These are phyloP conservation scores for Orthonyx spaldingii DNA, from an alignment of 2,113 vertebrate genomes.

Conservation along the genomic window DNA sequence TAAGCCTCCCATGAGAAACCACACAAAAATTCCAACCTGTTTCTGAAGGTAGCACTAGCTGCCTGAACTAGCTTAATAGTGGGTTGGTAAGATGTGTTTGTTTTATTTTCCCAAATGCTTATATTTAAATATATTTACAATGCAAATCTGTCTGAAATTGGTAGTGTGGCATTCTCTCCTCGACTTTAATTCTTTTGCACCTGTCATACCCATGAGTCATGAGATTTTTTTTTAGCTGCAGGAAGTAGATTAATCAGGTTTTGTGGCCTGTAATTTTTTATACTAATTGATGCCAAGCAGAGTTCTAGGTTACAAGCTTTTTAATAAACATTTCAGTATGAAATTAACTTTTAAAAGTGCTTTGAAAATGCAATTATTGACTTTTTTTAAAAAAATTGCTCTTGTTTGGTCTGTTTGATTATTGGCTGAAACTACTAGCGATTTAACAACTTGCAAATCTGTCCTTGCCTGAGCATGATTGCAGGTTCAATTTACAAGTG, in stretches of 20 bases:
- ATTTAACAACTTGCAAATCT: constrained; percentile 42
- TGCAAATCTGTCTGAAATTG: constrained; percentile 6
- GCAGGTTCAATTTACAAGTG: constrained; percentile 47
- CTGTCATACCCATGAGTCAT: constrained; percentile 16
- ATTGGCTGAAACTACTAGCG: constrained; percentile 28
- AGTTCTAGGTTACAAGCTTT: not conserved
- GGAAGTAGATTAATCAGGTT: constrained; percentile 21
- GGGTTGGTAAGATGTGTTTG: not conserved
- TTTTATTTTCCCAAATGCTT: not conserved
- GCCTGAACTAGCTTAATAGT: not conserved
- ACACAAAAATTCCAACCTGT: not conserved
- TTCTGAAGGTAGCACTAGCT: not conserved
- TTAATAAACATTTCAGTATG: not conserved
- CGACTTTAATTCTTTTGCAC: not conserved
- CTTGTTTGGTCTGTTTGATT: constrained; percentile 42
- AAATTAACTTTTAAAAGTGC: constrained; percentile 29
- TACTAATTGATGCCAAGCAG: not conserved
- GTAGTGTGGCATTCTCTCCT: not conserved
- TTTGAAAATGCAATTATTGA: constrained; percentile 16
- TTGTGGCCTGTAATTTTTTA: not conserved
- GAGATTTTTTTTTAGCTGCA: not conserved
- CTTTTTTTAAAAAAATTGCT: not conserved
- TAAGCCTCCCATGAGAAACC: not conserved
- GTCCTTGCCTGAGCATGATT: constrained; percentile 10
- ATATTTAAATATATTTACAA: constrained; percentile 10